Conservation (phyloP, 2,888 invertebrate genomes). For the Anaspis maculata region DNA sequence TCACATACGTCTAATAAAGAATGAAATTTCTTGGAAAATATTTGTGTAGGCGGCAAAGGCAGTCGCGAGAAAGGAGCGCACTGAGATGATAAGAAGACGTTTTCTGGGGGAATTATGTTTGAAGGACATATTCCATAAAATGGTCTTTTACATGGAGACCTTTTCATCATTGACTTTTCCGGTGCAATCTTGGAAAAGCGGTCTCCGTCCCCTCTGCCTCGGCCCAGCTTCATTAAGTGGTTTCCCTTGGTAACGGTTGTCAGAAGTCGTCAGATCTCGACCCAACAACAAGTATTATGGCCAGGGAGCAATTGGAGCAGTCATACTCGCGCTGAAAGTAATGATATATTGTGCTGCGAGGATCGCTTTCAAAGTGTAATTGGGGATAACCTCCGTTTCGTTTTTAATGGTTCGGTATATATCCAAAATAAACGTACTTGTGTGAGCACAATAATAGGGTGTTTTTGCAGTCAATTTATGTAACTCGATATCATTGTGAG, state of each 20-base stretch:
- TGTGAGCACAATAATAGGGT: too few relatives aligned
- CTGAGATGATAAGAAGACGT: slow-evolving; percentile 7
- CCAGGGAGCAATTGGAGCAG: slow-evolving; percentile 22
- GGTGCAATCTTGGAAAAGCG: slow-evolving; percentile 31
- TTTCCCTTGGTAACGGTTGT: slow-evolving; percentile 41
- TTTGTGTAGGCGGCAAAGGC: slow-evolving; percentile 5
- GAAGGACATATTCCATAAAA: slow-evolving; percentile 9
- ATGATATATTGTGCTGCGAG: too few relatives aligned
- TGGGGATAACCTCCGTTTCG: too few relatives aligned
- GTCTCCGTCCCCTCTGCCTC: slow-evolving; percentile 21
- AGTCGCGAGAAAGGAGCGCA: too few relatives aligned
- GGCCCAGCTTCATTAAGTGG: slow-evolving; percentile 39
- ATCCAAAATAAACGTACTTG: too few relatives aligned
- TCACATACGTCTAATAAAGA: slow-evolving; percentile 4
- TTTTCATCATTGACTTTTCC: slow-evolving; percentile 35
- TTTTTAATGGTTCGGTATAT: too few relatives aligned
- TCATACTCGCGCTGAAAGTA: slow-evolving; percentile 17
- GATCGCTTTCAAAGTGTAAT: too few relatives aligned
- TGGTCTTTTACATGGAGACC: slow-evolving; percentile 21
- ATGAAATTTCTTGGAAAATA: slow-evolving; percentile 6
- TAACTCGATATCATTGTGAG: too few relatives aligned
- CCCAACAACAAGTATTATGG: slow-evolving; percentile 25
- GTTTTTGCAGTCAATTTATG: too few relatives aligned
- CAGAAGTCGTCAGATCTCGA: slow-evolving; percentile 31
- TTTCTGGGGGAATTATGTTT: slow-evolving; percentile 5